A percentile compares a stretch with the other conserved stretches of the same genome.
These are phyloP conservation scores for Felis catus DNA, from an alignment of 2,113 vertebrate genomes.

Conservation along the genomic window DNA sequence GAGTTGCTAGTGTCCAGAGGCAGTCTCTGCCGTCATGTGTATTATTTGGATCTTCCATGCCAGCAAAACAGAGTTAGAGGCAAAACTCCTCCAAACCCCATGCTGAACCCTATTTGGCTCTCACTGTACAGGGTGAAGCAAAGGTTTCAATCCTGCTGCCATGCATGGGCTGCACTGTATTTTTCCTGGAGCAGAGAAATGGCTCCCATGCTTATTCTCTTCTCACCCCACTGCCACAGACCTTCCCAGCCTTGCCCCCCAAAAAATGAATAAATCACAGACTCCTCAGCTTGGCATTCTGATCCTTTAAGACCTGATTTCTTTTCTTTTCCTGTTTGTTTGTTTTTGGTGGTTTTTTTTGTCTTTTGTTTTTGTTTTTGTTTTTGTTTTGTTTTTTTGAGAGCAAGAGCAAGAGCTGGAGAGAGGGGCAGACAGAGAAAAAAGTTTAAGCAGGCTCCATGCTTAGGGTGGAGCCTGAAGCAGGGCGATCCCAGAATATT, in stretches of 20 bases:
- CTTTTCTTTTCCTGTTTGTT: too few species aligned
- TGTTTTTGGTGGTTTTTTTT: too few species aligned
- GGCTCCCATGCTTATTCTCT: background rate
- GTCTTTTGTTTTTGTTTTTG: too few species aligned
- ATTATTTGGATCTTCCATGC: background rate
- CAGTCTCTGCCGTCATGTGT: background rate
- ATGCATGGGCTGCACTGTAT: background rate
- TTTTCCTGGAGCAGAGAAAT: background rate
- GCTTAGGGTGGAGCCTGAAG: too few species aligned
- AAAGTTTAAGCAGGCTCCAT: too few species aligned
- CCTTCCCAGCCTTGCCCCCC: background rate
- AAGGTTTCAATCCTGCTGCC: slow-evolving; percentile 27
- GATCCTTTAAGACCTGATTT: background rate
- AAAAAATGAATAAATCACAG: background rate
- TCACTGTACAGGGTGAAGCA: slow-evolving; percentile 33
- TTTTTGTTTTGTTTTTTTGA: too few species aligned
- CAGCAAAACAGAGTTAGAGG: slow-evolving; percentile 65
- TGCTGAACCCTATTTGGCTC: slow-evolving; percentile 51
- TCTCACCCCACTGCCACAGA: background rate
- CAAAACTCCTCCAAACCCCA: slow-evolving; percentile 57
- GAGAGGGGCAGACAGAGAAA: too few species aligned
- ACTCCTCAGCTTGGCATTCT: background rate
- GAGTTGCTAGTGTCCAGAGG: background rate
- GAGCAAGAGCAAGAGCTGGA: too few species aligned
- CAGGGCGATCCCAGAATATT: background rate